phyloP scores from a whole-genome alignment of 1,140 invertebrate genomes.

The Venturia canescens region DNA sequence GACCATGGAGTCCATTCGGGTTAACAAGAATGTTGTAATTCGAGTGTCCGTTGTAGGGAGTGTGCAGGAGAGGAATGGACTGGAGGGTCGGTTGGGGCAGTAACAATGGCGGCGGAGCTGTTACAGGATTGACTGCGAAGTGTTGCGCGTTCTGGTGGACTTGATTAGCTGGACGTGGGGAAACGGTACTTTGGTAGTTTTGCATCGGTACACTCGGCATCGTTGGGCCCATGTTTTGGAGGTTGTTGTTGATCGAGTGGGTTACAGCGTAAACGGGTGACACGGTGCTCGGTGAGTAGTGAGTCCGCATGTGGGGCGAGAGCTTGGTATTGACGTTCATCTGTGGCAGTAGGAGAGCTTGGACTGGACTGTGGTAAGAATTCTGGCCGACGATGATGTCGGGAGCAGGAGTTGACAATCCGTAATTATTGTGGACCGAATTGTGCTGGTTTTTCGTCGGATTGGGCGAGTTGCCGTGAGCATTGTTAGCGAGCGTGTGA shows the following conservation, averaged over 20 bases:
- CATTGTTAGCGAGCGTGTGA: constrained; percentile 37
- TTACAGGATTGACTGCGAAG: constrained; percentile 56
- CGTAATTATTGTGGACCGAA: constrained; percentile 49
- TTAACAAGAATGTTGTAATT: constrained; percentile 64
- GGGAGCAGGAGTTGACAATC: constrained; percentile 58
- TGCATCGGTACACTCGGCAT: constrained; percentile 48
- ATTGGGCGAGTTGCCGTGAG: not conserved
- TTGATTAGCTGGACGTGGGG: constrained; percentile 54
- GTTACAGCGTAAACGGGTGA: constrained; percentile 67
- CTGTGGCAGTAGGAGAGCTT: constrained; percentile 65
- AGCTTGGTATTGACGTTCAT: constrained; percentile 58
- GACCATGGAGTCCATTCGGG: constrained; percentile 59
- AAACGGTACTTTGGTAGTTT: constrained; percentile 50
- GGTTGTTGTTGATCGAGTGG: constrained; percentile 30
- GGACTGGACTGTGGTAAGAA: constrained; percentile 65
- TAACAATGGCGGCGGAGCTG: constrained; percentile 55
- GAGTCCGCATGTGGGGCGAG: constrained; percentile 48
- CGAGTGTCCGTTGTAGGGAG: constrained; percentile 47
- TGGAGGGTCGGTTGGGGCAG: constrained; percentile 67
- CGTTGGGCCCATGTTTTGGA: constrained; percentile 44
- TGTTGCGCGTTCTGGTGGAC: constrained; percentile 58
- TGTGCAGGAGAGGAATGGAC: constrained; percentile 60
- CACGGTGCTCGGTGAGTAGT: constrained; percentile 67
- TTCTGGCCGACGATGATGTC: constrained; percentile 73
- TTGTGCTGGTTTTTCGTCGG: constrained; percentile 49